phyloP scores from a whole-genome alignment of 2,888 invertebrate genomes.

The Lampropteryx suffumata region DNA sequence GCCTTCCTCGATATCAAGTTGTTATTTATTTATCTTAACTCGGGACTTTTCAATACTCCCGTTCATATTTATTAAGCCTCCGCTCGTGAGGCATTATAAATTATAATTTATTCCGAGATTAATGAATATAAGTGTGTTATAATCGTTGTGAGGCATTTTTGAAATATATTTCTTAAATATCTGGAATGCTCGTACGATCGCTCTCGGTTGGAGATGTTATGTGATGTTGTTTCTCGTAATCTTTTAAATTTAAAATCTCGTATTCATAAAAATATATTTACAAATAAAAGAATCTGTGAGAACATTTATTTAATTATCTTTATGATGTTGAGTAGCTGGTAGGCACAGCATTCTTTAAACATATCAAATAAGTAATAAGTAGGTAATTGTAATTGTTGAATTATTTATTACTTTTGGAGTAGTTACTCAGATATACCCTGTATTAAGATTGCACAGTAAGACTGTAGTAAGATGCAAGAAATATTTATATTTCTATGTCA shows the following conservation, averaged over 20 bases:
- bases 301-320: constrained; percentile 4
- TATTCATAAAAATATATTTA: constrained; percentile 32
- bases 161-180: constrained; percentile 55
- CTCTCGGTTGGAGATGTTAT: constrained; percentile 31
- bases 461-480: too few species aligned
- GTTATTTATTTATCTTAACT: constrained; percentile 74
- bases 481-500: too few species aligned
- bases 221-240: constrained; percentile 31
- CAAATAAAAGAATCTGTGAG: constrained; percentile 16
- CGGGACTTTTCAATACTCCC: constrained; percentile 68
- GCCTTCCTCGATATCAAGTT: constrained; percentile 60
- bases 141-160: constrained; percentile 59
- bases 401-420: too few species aligned
- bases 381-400: too few species aligned
- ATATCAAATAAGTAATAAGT: too few species aligned
- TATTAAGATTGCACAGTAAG: too few species aligned
- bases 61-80: constrained; percentile 65
- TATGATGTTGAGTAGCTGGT: background rate
- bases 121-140: constrained; percentile 68
- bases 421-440: too few species aligned
- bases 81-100: constrained; percentile 60
- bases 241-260: constrained; percentile 31
- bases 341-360: background rate
- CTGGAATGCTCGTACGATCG: constrained; percentile 55
- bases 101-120: constrained; percentile 68